Evolutionary conservation across 2,113 vertebrate genomes (phyloP), one percentile per base, ranked within the genome.

Genomic region (Malaclemys terrapin): DNA sequence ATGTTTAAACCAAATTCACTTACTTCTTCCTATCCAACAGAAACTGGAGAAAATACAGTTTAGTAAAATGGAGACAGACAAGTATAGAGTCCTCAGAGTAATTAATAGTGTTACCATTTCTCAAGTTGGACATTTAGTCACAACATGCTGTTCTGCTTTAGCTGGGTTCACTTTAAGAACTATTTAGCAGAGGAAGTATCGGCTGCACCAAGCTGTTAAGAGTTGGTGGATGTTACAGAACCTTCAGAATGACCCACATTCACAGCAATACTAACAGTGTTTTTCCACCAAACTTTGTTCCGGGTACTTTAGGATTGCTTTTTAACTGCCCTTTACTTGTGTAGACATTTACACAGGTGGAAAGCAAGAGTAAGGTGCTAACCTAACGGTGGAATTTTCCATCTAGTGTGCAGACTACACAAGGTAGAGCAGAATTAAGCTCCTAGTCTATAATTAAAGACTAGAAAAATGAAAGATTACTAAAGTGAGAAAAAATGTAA

Each of bases 351-450:
- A 53, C 56, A 93, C 29, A 57, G 54, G 24, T 35, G 76, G 54
- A 13, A 95, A 92, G 27, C 10, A 0, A 45, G 38, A 0, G 4
- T 83, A 56, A 42, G 91, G 24, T 35, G 20, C 42, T 88, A 56
- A 88, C 16, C 75, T 7, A 47, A 82, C 59, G n/a, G 13, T 29
- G 79, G 81, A 92, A 92, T 94, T 93, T 96, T 94, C 87, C 79
- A 80, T 65, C 50, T 82, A 47, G 12, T 12, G 57, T 82, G 10
- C 75, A 12, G 81, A 80, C 5, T 35, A 85, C 6, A 80, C 82
- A 86, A 91, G 25, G 50, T 25, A 92, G 31, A 94, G 8, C 42
- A 91, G 86, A 96, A 93, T 47, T 72, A 57, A 3, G 13, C 56
- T 84, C 75, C 47, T 75, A 54, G 57, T 78, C 75, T 81, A 24